Evolutionary conservation across 2,888 invertebrate species (phyloP).

Genomic region (Aproaerema taeniolella): DNA sequence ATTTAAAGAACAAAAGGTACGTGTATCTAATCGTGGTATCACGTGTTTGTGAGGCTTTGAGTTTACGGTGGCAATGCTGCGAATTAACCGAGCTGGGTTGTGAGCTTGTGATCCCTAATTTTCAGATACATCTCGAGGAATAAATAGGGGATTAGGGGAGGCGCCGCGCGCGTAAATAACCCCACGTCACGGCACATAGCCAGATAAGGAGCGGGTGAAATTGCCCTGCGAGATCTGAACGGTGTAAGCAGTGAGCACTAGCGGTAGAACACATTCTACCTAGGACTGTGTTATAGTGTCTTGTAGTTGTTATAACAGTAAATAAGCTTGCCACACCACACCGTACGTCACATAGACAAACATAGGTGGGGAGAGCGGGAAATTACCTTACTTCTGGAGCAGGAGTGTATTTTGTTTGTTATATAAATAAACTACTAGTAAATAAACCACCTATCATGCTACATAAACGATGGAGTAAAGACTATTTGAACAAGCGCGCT

Average conservation of each 20-base stretch:
- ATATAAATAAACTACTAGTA: too few relatives aligned
- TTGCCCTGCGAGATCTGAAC: slow-evolving; percentile 40
- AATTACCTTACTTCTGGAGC: too few relatives aligned
- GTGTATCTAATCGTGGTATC: slow-evolving; percentile 36
- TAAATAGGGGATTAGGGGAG: slow-evolving; percentile 75
- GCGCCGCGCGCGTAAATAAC: slow-evolving; percentile 70
- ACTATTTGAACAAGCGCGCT: too few relatives aligned
- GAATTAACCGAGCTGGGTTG: slow-evolving; percentile 58
- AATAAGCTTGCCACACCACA: too few relatives aligned
- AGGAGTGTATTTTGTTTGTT: too few relatives aligned
- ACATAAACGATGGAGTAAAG: too few relatives aligned
- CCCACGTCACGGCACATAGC: slow-evolving; percentile 56
- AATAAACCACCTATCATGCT: too few relatives aligned
- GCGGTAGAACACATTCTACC: slow-evolving; percentile 7
- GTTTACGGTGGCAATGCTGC: slow-evolving; percentile 37
- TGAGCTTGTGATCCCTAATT: slow-evolving; percentile 70
- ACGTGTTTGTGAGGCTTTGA: slow-evolving; percentile 26
- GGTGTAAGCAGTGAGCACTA: slow-evolving; percentile 29
- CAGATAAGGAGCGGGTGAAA: slow-evolving; percentile 63
- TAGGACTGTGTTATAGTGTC: background rate
- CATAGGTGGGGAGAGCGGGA: too few relatives aligned
- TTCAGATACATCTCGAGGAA: slow-evolving; percentile 74
- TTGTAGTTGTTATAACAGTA: too few relatives aligned
- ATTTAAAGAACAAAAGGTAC: slow-evolving; percentile 32
- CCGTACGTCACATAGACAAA: too few relatives aligned